Base-by-base conservation (phyloP, 2,797 vertebrate genomes). In the Otolemur crassicaudatus region DNA sequence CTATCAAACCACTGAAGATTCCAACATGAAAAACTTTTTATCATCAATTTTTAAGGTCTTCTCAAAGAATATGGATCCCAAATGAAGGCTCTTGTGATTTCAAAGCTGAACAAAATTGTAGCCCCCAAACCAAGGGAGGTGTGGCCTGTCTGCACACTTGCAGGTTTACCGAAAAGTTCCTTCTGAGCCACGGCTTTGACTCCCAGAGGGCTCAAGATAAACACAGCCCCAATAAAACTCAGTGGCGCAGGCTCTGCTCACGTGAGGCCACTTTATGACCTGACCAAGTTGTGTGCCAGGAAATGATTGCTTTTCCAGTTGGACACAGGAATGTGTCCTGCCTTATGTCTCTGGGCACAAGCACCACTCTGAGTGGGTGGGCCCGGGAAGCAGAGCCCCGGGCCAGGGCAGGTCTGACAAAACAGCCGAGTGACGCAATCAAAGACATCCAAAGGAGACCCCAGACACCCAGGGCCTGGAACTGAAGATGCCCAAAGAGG, bases 231-330 rank as follows among this genome's bases (percentile, higher is more conserved):
- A 97, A 97, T 98, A 98, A 98, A 98, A 98, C 97, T 94, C 94
- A 95, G 98, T 96, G 98, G 98, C 95, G 7, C 4, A 11, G 96
- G 94, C 97, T 97, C 98, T 98, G 98, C 97, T 97, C 97, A 96
- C 96, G 89, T 77, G 94, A 98, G 98, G 98, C 96, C 87, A 96
- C 97, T 98, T 98, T 97, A 98, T 93, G 98, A 97, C 95, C 87
- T 75, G 95, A 97, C 95, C 94, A 92, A 97, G 95, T 96, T 98
- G 97, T 97, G 95, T 94, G 98, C 98, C 98, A 98, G 98, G 98
- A 98, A 98, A 98, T 96, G 96, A 98, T 85, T 98, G 98, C 98
- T 98, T 98, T 98, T 96, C 97, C 94, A 92, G 94, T 95, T 97
- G 94, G 92, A 93, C 93, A 37, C 84, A 98, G 97, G 97, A 98